These are phyloP conservation scores for Mythimna vitellina DNA, from an alignment of 2,888 invertebrate genomes.

Conservation along the genomic window DNA sequence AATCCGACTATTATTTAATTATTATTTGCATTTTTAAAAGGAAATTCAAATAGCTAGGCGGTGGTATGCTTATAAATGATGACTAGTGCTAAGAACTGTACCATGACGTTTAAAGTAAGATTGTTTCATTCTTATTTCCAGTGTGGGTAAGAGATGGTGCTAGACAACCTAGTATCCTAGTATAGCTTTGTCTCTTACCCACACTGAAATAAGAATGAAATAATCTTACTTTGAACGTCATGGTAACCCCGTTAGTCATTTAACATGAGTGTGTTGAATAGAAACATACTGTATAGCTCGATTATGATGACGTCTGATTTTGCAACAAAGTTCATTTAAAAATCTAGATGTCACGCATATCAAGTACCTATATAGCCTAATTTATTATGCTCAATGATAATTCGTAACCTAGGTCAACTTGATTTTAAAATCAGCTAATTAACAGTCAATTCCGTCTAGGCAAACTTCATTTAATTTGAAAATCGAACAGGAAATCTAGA, in stretches of 20 bases:
- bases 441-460: neutral
- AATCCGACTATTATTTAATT: neutral
- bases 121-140: no score
- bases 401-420: neutral
- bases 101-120: no score
- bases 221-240: no score
- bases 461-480: neutral
- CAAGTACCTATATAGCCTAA: neutral
- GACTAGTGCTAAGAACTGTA: constrained; percentile 8
- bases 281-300: neutral
- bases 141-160: no score
- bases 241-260: no score
- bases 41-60: constrained; percentile 18
- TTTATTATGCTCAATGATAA: neutral
- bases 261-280: neutral
- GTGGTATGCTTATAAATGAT: neutral
- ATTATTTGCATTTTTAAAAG: constrained; percentile 4
- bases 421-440: constrained; percentile 2
- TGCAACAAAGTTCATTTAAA: constrained; percentile 21
- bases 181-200: no score
- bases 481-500: constrained; percentile 10
- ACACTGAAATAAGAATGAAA: no score
- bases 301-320: constrained; percentile 13
- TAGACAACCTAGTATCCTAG: no score
- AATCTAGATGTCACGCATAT: constrained; percentile 3